Evolutionary conservation across 1,140 invertebrate species (phyloP).

Genomic region (Helicoverpa armigera): DNA sequence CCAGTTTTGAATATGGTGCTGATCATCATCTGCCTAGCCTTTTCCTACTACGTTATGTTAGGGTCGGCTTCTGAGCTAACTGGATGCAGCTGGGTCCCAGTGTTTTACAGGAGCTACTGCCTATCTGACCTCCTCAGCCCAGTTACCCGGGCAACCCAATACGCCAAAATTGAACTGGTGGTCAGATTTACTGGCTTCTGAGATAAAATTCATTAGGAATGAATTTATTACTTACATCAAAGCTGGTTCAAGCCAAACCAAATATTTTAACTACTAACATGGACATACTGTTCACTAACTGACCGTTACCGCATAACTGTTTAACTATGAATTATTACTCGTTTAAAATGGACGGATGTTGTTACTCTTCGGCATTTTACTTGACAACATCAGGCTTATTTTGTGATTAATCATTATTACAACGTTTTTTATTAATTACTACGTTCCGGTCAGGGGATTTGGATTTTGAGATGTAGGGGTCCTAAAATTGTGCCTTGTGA

Average conservation of each 20-base stretch:
- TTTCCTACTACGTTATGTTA: too few relatives aligned
- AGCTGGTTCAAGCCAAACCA: not conserved
- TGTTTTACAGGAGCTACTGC: too few relatives aligned
- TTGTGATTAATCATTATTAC: constrained; percentile 67
- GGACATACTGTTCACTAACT: not conserved
- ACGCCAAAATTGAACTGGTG: too few relatives aligned
- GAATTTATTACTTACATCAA: too few relatives aligned
- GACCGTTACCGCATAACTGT: constrained; percentile 22
- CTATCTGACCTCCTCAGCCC: too few relatives aligned
- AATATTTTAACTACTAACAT: constrained; percentile 2
- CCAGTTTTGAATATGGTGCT: too few relatives aligned
- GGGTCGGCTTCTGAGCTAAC: too few relatives aligned
- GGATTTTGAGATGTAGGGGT: not conserved
- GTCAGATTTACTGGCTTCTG: too few relatives aligned
- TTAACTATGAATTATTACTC: constrained; percentile 45
- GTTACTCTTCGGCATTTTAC: constrained; percentile 38
- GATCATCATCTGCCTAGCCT: too few relatives aligned
- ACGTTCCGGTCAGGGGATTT: constrained; percentile 60
- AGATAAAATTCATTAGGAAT: too few relatives aligned
- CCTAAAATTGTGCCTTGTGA: not conserved
- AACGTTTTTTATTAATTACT: constrained; percentile 53
- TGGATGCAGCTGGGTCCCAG: too few relatives aligned
- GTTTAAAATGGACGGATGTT: constrained; percentile 45
- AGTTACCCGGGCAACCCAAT: too few relatives aligned
- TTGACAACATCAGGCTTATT: constrained; percentile 55